phyloP scores from a whole-genome alignment of 2,888 invertebrate species.

The Watsonalla binaria region DNA sequence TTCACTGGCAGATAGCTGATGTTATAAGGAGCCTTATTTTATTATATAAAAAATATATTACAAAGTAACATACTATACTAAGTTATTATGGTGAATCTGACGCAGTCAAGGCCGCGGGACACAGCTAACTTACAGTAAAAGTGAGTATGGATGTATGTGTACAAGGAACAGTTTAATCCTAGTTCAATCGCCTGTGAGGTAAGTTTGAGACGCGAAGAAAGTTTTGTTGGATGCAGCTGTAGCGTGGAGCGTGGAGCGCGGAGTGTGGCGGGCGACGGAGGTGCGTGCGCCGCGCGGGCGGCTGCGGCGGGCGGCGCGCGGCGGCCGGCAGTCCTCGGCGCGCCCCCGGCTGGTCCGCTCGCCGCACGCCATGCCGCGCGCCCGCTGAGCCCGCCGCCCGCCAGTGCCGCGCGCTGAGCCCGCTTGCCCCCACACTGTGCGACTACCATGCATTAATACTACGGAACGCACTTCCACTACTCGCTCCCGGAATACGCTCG shows the following conservation, averaged over 20 bases:
- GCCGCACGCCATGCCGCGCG: conserved; percentile 14
- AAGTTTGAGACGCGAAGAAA: not conserved
- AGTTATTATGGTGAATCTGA: no score
- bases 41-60: no score
- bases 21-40: no score
- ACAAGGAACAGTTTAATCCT: no score
- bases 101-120: no score
- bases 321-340: conserved; percentile 23
- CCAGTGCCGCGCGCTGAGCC: conserved; percentile 10
- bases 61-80: no score
- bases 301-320: conserved; percentile 9
- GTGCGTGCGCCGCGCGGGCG: not conserved
- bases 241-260: not conserved
- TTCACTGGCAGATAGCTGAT: no score
- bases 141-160: no score
- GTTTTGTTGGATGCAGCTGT: not conserved
- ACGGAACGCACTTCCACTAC: conserved; percentile 7
- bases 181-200: not conserved
- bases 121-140: no score
- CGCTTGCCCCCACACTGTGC: conserved; percentile 14
- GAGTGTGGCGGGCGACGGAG: conserved; percentile 2
- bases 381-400: conserved; percentile 18
- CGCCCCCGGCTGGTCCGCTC: conserved; percentile 21
- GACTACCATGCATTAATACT: conserved; percentile 15
- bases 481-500: conserved; percentile 5